phyloP scores from a whole-genome alignment of 2,888 invertebrate species.

The Eilema griseolum region DNA sequence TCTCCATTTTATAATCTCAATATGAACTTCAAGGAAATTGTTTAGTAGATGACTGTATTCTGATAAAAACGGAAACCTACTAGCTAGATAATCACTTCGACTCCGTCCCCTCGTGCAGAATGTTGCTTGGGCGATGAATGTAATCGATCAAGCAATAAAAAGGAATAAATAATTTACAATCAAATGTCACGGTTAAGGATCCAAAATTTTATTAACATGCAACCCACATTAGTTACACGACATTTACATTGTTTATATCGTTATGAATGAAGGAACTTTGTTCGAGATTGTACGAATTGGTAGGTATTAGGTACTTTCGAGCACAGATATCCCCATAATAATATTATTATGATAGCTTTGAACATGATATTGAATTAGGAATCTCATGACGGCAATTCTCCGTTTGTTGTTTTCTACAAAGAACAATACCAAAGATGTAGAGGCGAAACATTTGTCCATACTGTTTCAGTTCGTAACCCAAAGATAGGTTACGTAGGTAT shows the following conservation, averaged over 20 bases:
- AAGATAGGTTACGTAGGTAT: too few species aligned
- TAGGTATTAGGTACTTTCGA: neutral
- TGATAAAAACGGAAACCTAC: slow-evolving; percentile 23
- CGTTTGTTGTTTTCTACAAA: neutral
- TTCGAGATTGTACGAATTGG: slow-evolving; percentile 9
- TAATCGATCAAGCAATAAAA: slow-evolving; percentile 55
- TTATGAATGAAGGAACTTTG: neutral
- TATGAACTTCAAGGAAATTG: neutral
- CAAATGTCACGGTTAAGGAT: slow-evolving; percentile 50
- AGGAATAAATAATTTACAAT: slow-evolving; percentile 44
- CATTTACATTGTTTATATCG: slow-evolving; percentile 12
- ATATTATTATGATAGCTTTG: neutral
- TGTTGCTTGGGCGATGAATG: slow-evolving; percentile 50
- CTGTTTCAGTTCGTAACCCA: neutral
- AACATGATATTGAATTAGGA: neutral
- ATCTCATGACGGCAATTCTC: neutral
- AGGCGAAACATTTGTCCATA: neutral
- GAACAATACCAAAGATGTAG: neutral
- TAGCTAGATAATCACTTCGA: slow-evolving; percentile 30
- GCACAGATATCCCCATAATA: neutral
- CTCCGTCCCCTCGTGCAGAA: slow-evolving; percentile 34
- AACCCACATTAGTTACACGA: slow-evolving; percentile 28
- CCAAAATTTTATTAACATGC: slow-evolving; percentile 39
- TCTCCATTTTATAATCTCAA: slow-evolving; percentile 65
- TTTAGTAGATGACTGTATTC: slow-evolving; percentile 8